Evolutionary conservation across 2,888 invertebrate species (phyloP).

Genomic region (Physocephala rufipes): DNA sequence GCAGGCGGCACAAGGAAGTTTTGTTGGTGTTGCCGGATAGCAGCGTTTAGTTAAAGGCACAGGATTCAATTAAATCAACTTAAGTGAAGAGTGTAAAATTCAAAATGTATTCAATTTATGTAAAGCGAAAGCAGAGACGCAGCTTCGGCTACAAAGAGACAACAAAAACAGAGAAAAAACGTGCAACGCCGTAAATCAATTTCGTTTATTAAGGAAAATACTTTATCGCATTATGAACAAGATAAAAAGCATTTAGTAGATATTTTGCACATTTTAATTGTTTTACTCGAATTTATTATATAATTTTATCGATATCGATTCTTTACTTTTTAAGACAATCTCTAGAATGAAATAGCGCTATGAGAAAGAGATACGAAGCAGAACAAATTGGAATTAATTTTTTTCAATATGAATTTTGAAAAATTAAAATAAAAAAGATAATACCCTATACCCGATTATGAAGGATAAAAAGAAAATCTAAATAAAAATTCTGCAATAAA

Average conservation of each 20-base stretch:
- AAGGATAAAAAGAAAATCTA: slow-evolving; percentile 2
- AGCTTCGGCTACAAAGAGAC: too few species aligned
- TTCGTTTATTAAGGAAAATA: slow-evolving; percentile 16
- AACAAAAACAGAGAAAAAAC: neutral
- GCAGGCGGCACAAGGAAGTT: neutral
- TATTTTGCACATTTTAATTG: too few species aligned
- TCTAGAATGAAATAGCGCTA: too few species aligned
- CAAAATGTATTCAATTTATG: slow-evolving; percentile 16
- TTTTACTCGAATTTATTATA: too few species aligned
- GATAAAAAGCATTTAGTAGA: too few species aligned
- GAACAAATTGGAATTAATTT: too few species aligned
- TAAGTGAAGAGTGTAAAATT: slow-evolving; percentile 18
- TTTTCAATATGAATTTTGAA: too few species aligned
- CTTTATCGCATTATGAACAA: neutral
- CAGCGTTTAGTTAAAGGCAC: slow-evolving; percentile 26
- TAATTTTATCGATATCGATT: too few species aligned
- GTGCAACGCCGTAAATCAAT: slow-evolving; percentile 10
- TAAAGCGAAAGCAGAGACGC: neutral
- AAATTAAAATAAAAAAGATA: too few species aligned
- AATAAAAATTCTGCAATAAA: too few species aligned
- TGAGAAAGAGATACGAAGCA: too few species aligned
- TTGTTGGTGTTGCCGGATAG: neutral
- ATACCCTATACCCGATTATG: neutral
- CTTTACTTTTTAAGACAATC: too few species aligned
- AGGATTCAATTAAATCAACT: slow-evolving; percentile 30